Conservation (phyloP, 2,888 invertebrate genomes). For the Neria commutata region DNA sequence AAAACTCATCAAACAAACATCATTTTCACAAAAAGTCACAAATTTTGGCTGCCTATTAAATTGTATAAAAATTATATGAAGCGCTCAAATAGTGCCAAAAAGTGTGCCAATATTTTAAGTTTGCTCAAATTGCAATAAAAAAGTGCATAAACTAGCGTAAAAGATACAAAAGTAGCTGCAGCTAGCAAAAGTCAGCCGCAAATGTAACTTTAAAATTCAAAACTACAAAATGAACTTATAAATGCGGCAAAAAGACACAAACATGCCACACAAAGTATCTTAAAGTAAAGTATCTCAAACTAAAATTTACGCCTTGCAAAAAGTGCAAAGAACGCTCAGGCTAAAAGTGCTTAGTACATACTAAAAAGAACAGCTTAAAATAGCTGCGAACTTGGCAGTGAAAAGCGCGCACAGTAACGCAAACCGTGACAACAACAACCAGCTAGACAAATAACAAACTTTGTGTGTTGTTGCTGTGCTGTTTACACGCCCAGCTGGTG, state of each 20-base stretch:
- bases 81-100: too few species aligned
- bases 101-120: too few species aligned
- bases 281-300: constrained; percentile 30
- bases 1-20: too few species aligned
- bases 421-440: constrained; percentile 21
- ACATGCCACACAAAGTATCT: constrained; percentile 40
- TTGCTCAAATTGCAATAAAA: too few species aligned
- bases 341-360: not conserved
- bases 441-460: too few species aligned
- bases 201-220: constrained; percentile 1
- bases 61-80: too few species aligned
- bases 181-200: not conserved
- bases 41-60: too few species aligned
- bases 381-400: not conserved
- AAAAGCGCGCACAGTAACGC: constrained; percentile 6
- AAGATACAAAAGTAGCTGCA: not conserved
- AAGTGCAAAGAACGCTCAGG: constrained; percentile 12
- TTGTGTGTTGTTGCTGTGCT: not conserved
- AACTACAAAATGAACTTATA: not conserved
- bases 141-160: not conserved
- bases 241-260: constrained; percentile 3
- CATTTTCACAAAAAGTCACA: too few species aligned
- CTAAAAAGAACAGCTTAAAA: not conserved
- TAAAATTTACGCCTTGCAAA: not conserved
- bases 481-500: constrained; percentile 7